Evolutionary conservation across 2,888 invertebrate genomes (phyloP).

Genomic region (Dasysyrphus tricinctus): DNA sequence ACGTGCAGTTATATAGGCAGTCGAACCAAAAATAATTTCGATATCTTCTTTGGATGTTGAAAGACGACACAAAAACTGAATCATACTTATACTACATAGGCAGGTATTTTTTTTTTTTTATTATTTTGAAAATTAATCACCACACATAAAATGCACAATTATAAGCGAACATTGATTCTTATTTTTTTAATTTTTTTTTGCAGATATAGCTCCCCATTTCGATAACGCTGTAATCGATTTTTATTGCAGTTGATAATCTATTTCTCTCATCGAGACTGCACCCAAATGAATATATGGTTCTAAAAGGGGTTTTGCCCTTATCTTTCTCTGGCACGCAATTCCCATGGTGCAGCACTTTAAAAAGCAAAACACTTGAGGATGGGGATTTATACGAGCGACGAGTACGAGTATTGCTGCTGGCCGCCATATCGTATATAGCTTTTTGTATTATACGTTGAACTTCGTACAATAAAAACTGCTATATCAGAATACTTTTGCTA

Average conservation of each 20-base stretch:
- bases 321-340: conserved; percentile 32
- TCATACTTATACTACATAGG: neutral
- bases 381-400: neutral
- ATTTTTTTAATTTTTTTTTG: neutral
- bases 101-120: neutral
- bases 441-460: neutral
- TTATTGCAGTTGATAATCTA: conserved; percentile 34
- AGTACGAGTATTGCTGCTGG: neutral
- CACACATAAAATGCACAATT: conserved; percentile 17
- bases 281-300: conserved; percentile 17
- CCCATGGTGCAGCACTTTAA: conserved; percentile 26
- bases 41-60: conserved; percentile 8
- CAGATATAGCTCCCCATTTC: conserved; percentile 31
- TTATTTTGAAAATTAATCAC: conserved; percentile 20
- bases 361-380: conserved; percentile 28
- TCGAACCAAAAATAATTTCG: neutral
- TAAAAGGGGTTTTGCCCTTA: conserved; percentile 18
- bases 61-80: conserved; percentile 9
- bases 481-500: conserved; percentile 28
- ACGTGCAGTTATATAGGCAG: neutral
- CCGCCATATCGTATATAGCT: neutral
- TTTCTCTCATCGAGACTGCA: conserved; percentile 19
- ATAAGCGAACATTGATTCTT: conserved; percentile 8
- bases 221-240: conserved; percentile 26
- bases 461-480: conserved; percentile 16